phyloP scores from a whole-genome alignment of 2,113 vertebrate genomes.

The Chinchilla lanigera region DNA sequence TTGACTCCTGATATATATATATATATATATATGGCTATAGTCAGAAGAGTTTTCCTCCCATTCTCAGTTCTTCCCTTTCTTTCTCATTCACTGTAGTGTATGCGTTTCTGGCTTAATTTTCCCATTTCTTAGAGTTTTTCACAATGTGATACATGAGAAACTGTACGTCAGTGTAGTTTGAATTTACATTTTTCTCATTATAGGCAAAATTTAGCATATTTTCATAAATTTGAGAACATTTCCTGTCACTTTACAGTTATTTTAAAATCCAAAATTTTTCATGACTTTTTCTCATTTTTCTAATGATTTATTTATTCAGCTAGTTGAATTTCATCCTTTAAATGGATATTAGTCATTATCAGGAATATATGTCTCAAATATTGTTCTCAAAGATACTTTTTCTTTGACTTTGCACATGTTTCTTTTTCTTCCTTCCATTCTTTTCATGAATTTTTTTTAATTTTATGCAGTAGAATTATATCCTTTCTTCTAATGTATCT shows the following conservation, averaged over 20 bases:
- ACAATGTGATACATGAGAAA: background rate
- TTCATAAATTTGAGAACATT: slow-evolving; percentile 43
- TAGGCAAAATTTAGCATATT: background rate
- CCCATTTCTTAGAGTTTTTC: background rate
- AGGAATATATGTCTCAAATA: background rate
- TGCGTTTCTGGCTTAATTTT: background rate
- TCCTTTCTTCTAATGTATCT: slow-evolving; percentile 12
- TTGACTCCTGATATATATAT: background rate
- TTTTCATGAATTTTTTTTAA: background rate
- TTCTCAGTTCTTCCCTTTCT: background rate
- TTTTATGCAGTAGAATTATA: background rate
- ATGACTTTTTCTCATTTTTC: background rate
- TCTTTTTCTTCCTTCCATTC: background rate
- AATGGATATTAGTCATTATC: background rate
- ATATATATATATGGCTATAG: background rate
- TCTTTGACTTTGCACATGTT: background rate
- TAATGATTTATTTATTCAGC: background rate
- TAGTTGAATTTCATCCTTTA: slow-evolving; percentile 4
- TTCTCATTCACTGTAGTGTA: background rate
- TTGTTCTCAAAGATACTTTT: slow-evolving; percentile 19
- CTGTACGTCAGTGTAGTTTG: background rate
- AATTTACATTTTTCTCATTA: background rate
- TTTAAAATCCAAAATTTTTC: slow-evolving; percentile 44
- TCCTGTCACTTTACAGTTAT: slow-evolving; percentile 2
- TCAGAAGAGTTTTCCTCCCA: background rate